Evolutionary conservation across 1,140 invertebrate genomes (phyloP).

Genomic region (Homarus americanus): DNA sequence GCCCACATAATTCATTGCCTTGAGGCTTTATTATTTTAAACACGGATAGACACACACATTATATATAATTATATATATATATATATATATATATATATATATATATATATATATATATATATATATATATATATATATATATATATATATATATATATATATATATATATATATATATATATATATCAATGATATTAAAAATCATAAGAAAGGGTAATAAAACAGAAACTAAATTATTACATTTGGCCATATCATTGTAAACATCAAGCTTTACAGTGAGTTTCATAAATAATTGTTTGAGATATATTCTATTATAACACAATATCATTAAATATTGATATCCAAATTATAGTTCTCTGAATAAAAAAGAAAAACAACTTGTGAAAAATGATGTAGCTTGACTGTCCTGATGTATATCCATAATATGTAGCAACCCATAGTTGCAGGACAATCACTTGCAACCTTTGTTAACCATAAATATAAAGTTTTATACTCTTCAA

Average conservation of each 20-base stretch:
- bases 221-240: slow-evolving; percentile 65
- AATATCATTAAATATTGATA: slow-evolving; percentile 70
- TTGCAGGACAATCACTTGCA: slow-evolving; percentile 49
- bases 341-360: slow-evolving; percentile 57
- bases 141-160: too few species aligned
- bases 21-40: too few species aligned
- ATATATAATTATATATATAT: too few species aligned
- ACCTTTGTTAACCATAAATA: slow-evolving; percentile 44
- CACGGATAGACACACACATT: too few species aligned
- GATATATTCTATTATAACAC: slow-evolving; percentile 70
- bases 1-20: too few species aligned
- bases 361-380: slow-evolving; percentile 62
- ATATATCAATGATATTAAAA: not conserved
- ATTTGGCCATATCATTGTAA: slow-evolving; percentile 73
- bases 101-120: too few species aligned
- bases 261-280: slow-evolving; percentile 73
- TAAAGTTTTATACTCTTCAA: slow-evolving; percentile 60
- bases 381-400: slow-evolving; percentile 42
- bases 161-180: not conserved
- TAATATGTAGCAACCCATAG: not conserved
- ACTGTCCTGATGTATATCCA: slow-evolving; percentile 52
- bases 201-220: slow-evolving; percentile 19
- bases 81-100: too few species aligned
- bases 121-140: too few species aligned
- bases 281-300: slow-evolving; percentile 71